phyloP scores from a whole-genome alignment of 2,888 invertebrate genomes.

The Dolomedes plantarius region DNA sequence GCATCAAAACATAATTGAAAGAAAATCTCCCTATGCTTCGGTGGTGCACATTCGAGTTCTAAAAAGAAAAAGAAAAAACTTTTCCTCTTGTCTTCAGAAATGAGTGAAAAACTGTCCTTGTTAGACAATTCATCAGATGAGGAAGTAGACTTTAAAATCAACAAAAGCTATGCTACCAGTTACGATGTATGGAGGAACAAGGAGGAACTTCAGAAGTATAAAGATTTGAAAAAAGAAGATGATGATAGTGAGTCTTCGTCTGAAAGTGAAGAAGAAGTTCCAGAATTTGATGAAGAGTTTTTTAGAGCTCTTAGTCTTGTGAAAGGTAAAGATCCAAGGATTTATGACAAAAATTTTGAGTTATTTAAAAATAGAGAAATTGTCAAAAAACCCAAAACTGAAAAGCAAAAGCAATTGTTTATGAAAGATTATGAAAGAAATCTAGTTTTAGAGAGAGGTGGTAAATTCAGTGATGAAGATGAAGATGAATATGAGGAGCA shows the following conservation, averaged over 20 bases:
- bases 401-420: slow-evolving; percentile 80
- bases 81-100: too few species aligned
- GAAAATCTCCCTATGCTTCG: too few species aligned
- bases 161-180: slow-evolving; percentile 88
- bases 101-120: slow-evolving; percentile 20
- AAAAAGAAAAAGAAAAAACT: too few species aligned
- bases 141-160: slow-evolving; percentile 81
- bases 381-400: slow-evolving; percentile 30
- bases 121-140: slow-evolving; percentile 27
- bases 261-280: slow-evolving; percentile 56
- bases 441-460: slow-evolving; percentile 84
- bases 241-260: slow-evolving; percentile 62
- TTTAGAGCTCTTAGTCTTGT: slow-evolving; percentile 89
- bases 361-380: slow-evolving; percentile 82
- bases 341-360: slow-evolving; percentile 86
- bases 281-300: slow-evolving; percentile 85
- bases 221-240: slow-evolving; percentile 74
- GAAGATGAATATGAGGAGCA: slow-evolving; percentile 73
- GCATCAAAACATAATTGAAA: too few species aligned
- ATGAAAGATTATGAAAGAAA: slow-evolving; percentile 88
- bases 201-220: slow-evolving; percentile 84
- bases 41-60: too few species aligned
- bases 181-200: slow-evolving; percentile 90
- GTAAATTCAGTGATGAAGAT: slow-evolving; percentile 79
- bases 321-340: slow-evolving; percentile 91